These are phyloP conservation scores for Drosophila tanythrix DNA, from an alignment of 2,888 invertebrate species.

Conservation along the genomic window DNA sequence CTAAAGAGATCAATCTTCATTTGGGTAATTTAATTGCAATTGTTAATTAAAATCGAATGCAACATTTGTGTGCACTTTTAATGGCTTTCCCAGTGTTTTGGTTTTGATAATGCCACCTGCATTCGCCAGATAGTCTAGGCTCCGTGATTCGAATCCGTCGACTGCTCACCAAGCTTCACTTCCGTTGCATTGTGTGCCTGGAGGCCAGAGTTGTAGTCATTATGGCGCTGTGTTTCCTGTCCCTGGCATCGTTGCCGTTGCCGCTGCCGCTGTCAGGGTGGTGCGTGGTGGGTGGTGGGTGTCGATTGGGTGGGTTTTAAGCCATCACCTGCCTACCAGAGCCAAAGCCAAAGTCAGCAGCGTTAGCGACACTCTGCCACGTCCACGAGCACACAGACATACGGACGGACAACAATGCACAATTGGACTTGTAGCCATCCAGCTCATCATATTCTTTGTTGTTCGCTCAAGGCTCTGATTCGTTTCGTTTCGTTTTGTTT, in stretches of 20 bases:
- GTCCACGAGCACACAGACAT: not conserved
- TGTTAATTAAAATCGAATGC: slow-evolving; percentile 31
- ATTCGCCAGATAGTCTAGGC: slow-evolving; percentile 20
- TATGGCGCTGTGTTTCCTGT: slow-evolving; percentile 56
- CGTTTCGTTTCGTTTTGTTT: slow-evolving; percentile 1
- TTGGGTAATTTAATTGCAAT: slow-evolving; percentile 27
- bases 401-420: slow-evolving; percentile 37
- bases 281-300: not conserved
- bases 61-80: slow-evolving; percentile 14
- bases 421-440: slow-evolving; percentile 32
- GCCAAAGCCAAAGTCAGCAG: slow-evolving; percentile 30
- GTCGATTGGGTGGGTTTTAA: slow-evolving; percentile 20
- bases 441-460: slow-evolving; percentile 29
- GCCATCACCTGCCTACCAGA: slow-evolving; percentile 35
- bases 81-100: not conserved
- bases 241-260: slow-evolving; percentile 20
- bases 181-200: slow-evolving; percentile 51
- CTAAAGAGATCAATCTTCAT: slow-evolving; percentile 17
- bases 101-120: slow-evolving; percentile 38
- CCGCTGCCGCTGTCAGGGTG: not conserved
- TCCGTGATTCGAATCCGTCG: slow-evolving; percentile 42
- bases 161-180: slow-evolving; percentile 43
- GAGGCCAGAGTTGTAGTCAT: slow-evolving; percentile 48
- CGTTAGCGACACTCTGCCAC: slow-evolving; percentile 37
- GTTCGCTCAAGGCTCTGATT: slow-evolving; percentile 24